Base-by-base conservation (phyloP, 2,797 vertebrate genomes). In the Eulemur rubriventer region DNA sequence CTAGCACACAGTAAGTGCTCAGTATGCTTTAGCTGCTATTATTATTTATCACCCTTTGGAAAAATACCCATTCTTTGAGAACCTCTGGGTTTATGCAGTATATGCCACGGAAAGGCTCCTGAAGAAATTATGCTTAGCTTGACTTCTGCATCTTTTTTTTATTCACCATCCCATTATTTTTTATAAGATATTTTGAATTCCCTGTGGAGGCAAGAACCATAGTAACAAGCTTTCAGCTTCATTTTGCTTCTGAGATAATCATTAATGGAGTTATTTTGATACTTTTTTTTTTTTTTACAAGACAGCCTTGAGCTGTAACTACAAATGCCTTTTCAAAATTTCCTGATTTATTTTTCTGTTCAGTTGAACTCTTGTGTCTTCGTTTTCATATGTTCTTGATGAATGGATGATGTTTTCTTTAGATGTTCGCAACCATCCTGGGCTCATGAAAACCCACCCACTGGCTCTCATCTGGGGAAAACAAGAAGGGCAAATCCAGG, bases 241-340 rank as follows among this genome's bases (percentile, higher is more conserved):
- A 33, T 87, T 97, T 96, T 55, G 14, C 92, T 98, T 98, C 85
- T 1, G 28, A 98, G 81, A 91, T 96, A 96, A 94, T 98, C 88
- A 80, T 98, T 98, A 98, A 97, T 86, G 86, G 96, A 97, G 61
- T 75, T 97, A 95, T 98, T 98, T 96, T 97, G 95, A 98, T 97
- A 93, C 69, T 35, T 85, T 98, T 72, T 82, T 96, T n/a, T 41
- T 43, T 97, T 48, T 52, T 91, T 85, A 96, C 4, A 67, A 90
- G 96, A 95, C 91, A 98, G 91, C 94, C 95, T 96, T 97, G 98
- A 98, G 95, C 97, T 97, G 89, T 96, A 96, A 93, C 96, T 97
- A 97, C 76, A 97, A 98, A 98, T 96, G 70, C 24, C 63, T 98
- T 97, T 98, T 97, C 86, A 97, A 38, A 97, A 93, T 65, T 38